Evolutionary conservation across 2,888 invertebrate genomes (phyloP).

Genomic region (Oscheius sp.): DNA sequence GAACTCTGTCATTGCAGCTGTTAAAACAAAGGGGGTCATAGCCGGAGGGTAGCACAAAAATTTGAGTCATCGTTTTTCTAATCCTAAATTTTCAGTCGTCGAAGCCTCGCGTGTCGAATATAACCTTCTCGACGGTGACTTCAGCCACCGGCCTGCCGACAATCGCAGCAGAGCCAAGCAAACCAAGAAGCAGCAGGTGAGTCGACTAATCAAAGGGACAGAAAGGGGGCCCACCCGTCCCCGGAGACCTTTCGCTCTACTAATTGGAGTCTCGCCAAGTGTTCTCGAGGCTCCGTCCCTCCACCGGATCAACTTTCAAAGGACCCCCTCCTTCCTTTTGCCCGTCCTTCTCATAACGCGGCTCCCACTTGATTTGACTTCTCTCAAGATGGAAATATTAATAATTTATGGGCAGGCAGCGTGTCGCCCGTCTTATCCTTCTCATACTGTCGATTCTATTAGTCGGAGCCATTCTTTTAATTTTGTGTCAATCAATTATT

Average conservation of each 20-base stretch:
- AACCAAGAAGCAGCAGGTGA: slow-evolving; percentile 72
- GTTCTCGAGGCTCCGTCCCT: slow-evolving; percentile 16
- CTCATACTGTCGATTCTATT: background rate
- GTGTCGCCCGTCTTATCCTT: background rate
- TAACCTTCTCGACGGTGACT: slow-evolving; percentile 77
- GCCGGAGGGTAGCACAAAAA: background rate
- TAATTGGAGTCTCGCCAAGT: slow-evolving; percentile 30
- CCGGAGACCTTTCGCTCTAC: slow-evolving; percentile 19
- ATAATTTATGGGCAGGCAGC: slow-evolving; percentile 6
- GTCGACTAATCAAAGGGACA: slow-evolving; percentile 8
- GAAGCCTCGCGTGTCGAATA: slow-evolving; percentile 72
- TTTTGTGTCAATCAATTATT: no score
- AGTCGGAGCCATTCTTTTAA: no score
- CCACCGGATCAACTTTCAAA: slow-evolving; percentile 31
- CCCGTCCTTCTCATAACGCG: background rate
- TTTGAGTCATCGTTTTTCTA: no score
- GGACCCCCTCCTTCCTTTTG: slow-evolving; percentile 7
- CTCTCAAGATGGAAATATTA: slow-evolving; percentile 12
- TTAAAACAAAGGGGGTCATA: no score
- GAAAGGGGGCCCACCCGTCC: slow-evolving; percentile 2
- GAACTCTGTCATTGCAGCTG: no score
- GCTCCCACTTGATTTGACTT: background rate
- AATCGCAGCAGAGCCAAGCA: slow-evolving; percentile 77
- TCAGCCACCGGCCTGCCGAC: slow-evolving; percentile 78
- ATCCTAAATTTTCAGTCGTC: slow-evolving; percentile 68